A percentile compares a stretch with the other conserved stretches of the same genome.
These are phyloP conservation scores for Anas flavirostris DNA, from an alignment of 2,797 vertebrate species.

Conservation along the genomic window DNA sequence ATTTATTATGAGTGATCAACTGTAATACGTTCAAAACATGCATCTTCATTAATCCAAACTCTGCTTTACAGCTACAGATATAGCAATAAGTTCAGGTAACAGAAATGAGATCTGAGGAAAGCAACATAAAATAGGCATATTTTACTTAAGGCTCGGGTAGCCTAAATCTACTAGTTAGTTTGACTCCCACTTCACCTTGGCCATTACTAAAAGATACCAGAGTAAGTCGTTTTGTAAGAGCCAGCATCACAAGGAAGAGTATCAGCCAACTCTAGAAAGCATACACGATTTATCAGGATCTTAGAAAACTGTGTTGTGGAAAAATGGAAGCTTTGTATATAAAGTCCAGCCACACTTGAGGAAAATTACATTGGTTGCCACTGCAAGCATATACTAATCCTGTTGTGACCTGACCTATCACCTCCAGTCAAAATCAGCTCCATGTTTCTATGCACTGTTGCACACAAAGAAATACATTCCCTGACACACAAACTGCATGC, in stretches of 20 bases:
- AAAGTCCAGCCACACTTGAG: neutral
- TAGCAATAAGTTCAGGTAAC: neutral
- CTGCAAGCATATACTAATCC: neutral
- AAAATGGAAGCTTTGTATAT: neutral
- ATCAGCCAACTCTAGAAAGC: neutral
- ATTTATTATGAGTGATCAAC: neutral
- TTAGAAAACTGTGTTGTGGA: rapidly evolving
- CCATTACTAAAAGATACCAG: constrained; percentile 21
- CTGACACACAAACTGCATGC: neutral
- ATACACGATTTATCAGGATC: neutral
- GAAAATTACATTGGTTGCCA: neutral
- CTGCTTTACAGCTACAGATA: neutral
- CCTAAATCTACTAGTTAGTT: neutral
- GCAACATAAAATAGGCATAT: neutral
- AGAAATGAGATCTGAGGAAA: neutral
- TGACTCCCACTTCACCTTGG: constrained; percentile 21
- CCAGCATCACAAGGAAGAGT: neutral
- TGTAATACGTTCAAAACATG: neutral
- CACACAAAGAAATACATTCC: neutral
- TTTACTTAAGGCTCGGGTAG: neutral
- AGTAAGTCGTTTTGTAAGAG: constrained; percentile 25
- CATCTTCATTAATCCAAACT: neutral
- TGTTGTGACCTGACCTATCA: neutral
- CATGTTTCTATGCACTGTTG: neutral
- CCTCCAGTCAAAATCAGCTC: neutral